phyloP scores from a whole-genome alignment of 2,113 vertebrate species.

The Heterocephalus glaber region DNA sequence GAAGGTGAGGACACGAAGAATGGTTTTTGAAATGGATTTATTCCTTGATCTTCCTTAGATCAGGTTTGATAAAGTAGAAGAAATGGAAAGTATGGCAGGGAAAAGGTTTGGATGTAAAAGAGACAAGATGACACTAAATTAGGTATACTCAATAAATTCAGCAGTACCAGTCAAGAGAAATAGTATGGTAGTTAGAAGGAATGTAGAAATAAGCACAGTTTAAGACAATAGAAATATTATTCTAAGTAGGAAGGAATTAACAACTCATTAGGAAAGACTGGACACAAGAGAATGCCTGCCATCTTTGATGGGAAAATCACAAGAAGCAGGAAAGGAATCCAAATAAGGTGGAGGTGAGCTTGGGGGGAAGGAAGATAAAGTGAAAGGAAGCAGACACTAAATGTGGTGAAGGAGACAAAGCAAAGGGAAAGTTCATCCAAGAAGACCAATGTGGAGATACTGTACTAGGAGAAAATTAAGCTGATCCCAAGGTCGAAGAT shows the following conservation, averaged over 20 bases:
- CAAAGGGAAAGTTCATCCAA: background rate
- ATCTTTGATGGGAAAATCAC: background rate
- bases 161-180: background rate
- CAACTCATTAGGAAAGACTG: background rate
- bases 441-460: background rate
- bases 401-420: background rate
- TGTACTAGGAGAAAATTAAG: background rate
- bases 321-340: background rate
- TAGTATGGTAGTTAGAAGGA: background rate
- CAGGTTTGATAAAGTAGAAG: background rate
- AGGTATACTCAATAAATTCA: background rate
- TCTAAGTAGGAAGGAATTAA: conserved; percentile 5
- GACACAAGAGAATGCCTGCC: background rate
- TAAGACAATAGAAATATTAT: background rate
- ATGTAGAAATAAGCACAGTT: background rate
- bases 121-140: background rate
- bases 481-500: background rate
- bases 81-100: background rate
- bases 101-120: background rate
- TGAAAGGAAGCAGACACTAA: background rate
- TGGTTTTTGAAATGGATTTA: background rate
- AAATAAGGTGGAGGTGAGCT: background rate
- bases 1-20: background rate
- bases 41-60: background rate
- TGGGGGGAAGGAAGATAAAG: background rate